Percentiles rank a stretch among this genome's conserved stretches.
phyloP scores from a whole-genome alignment of 2,113 vertebrate genomes.

The Triplophysa dalaica region DNA sequence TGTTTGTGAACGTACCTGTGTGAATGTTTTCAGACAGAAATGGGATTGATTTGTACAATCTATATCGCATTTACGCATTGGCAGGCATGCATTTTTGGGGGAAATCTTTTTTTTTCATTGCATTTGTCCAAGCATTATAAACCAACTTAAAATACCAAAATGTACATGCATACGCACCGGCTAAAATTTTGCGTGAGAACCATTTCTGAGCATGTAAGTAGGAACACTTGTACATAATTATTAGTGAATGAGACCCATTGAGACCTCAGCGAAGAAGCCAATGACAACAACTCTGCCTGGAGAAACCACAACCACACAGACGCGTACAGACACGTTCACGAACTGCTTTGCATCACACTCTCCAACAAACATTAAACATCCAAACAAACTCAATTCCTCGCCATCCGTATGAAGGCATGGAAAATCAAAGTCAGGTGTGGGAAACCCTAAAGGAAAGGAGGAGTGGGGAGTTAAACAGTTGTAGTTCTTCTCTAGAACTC shows the following conservation, averaged over 20 bases:
- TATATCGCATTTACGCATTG: too few relatives aligned
- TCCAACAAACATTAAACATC: slow-evolving; percentile 24
- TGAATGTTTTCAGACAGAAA: too few relatives aligned
- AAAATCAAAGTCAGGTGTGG: slow-evolving; percentile 22
- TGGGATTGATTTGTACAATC: too few relatives aligned
- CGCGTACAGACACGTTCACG: slow-evolving; percentile 1
- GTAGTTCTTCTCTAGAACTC: neutral
- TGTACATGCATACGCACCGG: too few relatives aligned
- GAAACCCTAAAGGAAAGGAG: neutral
- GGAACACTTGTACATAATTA: too few relatives aligned
- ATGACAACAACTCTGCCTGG: slow-evolving; percentile 45
- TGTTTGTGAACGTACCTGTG: too few relatives aligned
- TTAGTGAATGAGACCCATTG: neutral
- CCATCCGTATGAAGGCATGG: neutral
- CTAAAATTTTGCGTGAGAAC: too few relatives aligned
- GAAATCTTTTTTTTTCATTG: too few relatives aligned
- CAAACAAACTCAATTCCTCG: slow-evolving; percentile 35
- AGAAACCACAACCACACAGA: slow-evolving; percentile 38
- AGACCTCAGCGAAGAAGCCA: slow-evolving; percentile 47
- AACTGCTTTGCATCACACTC: slow-evolving; percentile 1
- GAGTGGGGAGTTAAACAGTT: neutral
- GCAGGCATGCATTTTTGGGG: too few relatives aligned
- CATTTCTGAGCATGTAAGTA: too few relatives aligned
- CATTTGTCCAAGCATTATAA: too few relatives aligned
- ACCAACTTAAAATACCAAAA: too few relatives aligned